A percentile compares a stretch with the other conserved stretches of the same genome.
Evolutionary conservation across 2,888 invertebrate genomes (phyloP).

Genomic region (Endomychus coccineus): DNA sequence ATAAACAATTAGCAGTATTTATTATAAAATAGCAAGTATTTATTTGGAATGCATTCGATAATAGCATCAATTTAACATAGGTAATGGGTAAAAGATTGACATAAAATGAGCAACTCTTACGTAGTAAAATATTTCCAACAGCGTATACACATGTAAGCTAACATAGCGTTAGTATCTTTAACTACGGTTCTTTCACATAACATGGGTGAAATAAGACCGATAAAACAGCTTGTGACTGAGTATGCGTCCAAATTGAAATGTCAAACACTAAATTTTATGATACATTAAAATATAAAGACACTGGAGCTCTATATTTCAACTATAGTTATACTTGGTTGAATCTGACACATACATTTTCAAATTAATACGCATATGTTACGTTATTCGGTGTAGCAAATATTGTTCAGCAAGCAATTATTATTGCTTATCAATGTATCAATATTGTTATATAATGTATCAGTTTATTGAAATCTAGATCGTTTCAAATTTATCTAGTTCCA

Average conservation of each 20-base stretch:
- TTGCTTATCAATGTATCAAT: too few species aligned
- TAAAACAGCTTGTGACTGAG: conserved; percentile 43
- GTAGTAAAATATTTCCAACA: conserved; percentile 33
- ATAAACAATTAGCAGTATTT: conserved; percentile 15
- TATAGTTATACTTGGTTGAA: too few species aligned
- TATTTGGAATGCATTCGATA: conserved; percentile 16
- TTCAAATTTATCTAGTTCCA: too few species aligned
- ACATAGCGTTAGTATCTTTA: conserved; percentile 34
- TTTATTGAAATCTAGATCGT: too few species aligned
- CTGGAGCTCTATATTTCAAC: conserved; percentile 15
- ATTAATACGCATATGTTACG: too few species aligned
- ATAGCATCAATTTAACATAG: conserved; percentile 21
- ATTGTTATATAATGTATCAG: too few species aligned
- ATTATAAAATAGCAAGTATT: conserved; percentile 13
- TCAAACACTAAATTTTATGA: conserved; percentile 27
- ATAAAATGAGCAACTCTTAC: conserved; percentile 31
- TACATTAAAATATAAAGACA: conserved; percentile 15
- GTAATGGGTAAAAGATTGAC: conserved; percentile 32
- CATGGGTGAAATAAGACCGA: conserved; percentile 41
- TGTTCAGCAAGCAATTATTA: too few species aligned
- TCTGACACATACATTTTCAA: too few species aligned
- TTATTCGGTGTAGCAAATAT: too few species aligned
- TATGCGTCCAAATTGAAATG: conserved; percentile 42
- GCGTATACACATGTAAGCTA: conserved; percentile 30
- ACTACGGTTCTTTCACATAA: conserved; percentile 36